A percentile compares a stretch with the other conserved stretches of the same genome.
Conservation (phyloP, 2,797 vertebrate genomes). For the Anomalospiza imberbis region DNA sequence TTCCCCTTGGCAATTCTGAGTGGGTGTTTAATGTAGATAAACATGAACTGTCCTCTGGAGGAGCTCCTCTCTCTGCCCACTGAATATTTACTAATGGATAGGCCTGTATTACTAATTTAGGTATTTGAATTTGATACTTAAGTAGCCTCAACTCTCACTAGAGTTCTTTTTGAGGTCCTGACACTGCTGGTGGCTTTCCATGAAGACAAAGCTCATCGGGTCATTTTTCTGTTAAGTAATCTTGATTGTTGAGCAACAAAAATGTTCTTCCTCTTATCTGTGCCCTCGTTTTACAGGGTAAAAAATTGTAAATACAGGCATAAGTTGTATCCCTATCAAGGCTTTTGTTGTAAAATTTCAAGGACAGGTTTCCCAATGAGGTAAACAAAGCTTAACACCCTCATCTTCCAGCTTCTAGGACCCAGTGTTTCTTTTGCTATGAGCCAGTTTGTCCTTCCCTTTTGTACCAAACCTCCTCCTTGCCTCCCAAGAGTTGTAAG, state of each 20-base stretch:
- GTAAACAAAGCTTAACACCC: accelerated
- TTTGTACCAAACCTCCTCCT: not conserved
- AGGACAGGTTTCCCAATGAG: not conserved
- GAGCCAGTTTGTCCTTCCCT: not conserved
- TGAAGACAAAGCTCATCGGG: not conserved
- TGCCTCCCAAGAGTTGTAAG: not conserved
- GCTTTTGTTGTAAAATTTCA: not conserved
- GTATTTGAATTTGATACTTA: not conserved
- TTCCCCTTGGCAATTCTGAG: not conserved
- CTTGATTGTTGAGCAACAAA: not conserved
- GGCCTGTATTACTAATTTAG: not conserved
- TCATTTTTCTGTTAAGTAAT: not conserved
- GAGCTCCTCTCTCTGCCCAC: not conserved
- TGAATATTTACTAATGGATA: not conserved
- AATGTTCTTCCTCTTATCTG: not conserved
- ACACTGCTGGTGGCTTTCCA: not conserved
- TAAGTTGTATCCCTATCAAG: not conserved
- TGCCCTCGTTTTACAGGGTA: not conserved
- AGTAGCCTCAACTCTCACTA: not conserved
- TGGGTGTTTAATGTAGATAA: accelerated
- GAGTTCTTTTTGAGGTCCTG: not conserved
- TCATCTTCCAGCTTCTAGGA: not conserved
- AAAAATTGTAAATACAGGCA: not conserved
- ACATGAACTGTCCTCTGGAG: not conserved
- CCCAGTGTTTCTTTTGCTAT: not conserved